Conservation (phyloP, 2,797 vertebrate species). For the Sebastiscus albofasciatus region DNA sequence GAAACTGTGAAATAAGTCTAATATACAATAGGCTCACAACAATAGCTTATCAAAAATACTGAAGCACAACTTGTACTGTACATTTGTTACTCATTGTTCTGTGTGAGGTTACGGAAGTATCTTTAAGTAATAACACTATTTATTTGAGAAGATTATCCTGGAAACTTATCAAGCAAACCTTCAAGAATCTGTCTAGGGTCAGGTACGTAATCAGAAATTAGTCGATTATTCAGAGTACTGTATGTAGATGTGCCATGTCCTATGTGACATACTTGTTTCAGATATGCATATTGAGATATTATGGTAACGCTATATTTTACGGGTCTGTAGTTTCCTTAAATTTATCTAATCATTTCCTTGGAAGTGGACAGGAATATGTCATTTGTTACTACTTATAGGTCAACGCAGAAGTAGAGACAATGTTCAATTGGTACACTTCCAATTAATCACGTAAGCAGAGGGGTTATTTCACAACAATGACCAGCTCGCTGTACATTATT, state of each 20-base stretch:
- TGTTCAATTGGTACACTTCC: neutral
- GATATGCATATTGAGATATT: neutral
- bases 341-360: neutral
- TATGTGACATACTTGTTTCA: neutral
- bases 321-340: neutral
- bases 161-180: neutral
- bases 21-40: neutral
- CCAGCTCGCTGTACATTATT: too few relatives aligned
- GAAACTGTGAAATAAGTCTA: neutral
- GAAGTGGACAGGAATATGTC: neutral
- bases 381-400: neutral
- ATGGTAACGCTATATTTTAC: neutral
- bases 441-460: neutral
- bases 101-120: neutral
- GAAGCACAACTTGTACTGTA: constrained; percentile 1
- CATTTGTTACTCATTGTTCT: neutral
- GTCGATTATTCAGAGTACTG: neutral
- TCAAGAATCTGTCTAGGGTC: neutral
- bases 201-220: neutral
- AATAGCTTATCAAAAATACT: neutral
- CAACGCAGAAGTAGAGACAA: neutral
- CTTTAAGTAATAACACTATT: neutral
- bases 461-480: too few relatives aligned
- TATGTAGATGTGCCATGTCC: neutral
- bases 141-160: neutral